Evolutionary conservation across 2,797 vertebrate species (phyloP).

Genomic region (Microctenopoma steveboyesi): DNA sequence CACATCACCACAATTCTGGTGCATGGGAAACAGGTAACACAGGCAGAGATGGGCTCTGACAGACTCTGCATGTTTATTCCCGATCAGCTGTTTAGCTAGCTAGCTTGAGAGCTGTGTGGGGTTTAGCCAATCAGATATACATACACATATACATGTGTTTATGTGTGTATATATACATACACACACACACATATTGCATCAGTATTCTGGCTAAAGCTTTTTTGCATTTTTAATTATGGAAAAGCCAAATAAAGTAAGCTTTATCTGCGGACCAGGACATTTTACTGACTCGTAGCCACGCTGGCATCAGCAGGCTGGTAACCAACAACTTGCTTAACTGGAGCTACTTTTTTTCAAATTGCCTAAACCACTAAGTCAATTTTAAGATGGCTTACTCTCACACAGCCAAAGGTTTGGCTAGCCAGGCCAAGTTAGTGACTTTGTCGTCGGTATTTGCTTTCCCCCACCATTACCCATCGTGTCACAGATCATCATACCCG

Average conservation of each 20-base stretch:
- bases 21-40: conserved; percentile 97
- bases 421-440: conserved; percentile 19
- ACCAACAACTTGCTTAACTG: background rate
- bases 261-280: too few species aligned
- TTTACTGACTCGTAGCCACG: too few species aligned
- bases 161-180: too few species aligned
- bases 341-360: background rate
- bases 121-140: conserved; percentile 7
- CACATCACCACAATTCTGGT: conserved; percentile 98
- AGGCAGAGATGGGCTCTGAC: conserved; percentile 27
- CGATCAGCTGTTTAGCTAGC: conserved; percentile 49
- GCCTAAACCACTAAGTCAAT: too few species aligned
- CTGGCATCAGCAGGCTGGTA: background rate
- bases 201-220: background rate
- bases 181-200: too few species aligned
- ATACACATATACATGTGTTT: too few species aligned
- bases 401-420: conserved; percentile 39
- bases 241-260: too few species aligned
- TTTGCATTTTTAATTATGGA: too few species aligned
- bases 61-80: conserved; percentile 71
- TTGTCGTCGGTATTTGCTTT: conserved; percentile 41
- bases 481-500: conserved; percentile 9
- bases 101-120: conserved; percentile 58
- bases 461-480: conserved; percentile 49
- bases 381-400: conserved; percentile 37